phyloP scores from a whole-genome alignment of 2,888 invertebrate genomes.

The Drosophila quinaria region DNA sequence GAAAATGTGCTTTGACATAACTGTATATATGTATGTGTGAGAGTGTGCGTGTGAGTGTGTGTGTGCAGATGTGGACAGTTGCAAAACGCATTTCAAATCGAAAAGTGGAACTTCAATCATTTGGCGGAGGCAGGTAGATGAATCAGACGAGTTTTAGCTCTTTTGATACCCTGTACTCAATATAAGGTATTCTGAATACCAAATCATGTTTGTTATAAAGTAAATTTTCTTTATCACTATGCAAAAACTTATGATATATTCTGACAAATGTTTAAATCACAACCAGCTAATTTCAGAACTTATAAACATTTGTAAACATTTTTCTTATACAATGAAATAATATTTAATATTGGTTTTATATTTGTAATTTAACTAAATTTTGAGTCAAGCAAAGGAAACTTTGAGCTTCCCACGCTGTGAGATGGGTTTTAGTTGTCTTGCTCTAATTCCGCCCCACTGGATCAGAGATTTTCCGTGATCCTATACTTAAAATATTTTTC shows the following conservation, averaged over 20 bases:
- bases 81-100: conserved; percentile 78
- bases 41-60: conserved; percentile 3
- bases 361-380: no score
- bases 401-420: no score
- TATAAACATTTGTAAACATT: background rate
- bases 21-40: conserved; percentile 33
- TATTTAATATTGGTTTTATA: no score
- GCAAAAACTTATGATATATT: no score
- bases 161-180: conserved; percentile 20
- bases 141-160: conserved; percentile 30
- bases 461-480: no score
- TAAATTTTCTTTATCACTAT: no score
- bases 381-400: no score
- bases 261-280: background rate
- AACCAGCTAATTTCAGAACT: background rate
- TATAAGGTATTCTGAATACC: background rate
- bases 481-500: no score
- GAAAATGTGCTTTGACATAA: conserved; percentile 74
- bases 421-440: no score
- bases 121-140: conserved; percentile 64
- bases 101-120: conserved; percentile 79
- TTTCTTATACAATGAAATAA: background rate
- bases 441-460: no score
- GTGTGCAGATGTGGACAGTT: conserved; percentile 45
- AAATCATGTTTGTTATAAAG: background rate